Base-by-base conservation (phyloP, 2,888 invertebrate genomes). In the Hemicrepidius hirtus region DNA sequence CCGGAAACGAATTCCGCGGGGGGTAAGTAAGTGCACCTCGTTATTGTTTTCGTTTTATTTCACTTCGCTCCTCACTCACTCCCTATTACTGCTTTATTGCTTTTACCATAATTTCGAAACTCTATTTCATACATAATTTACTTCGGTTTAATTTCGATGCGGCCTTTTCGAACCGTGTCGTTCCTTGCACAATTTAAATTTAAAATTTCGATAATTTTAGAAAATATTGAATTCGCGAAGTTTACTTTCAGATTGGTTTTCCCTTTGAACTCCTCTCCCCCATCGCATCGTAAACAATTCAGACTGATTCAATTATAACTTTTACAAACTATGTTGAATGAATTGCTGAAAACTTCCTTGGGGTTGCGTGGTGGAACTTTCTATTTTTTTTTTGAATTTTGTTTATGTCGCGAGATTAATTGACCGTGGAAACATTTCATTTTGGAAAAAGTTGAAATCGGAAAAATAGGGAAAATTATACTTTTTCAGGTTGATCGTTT, bases 1-100 rank as follows among this genome's bases (percentile, higher is more conserved):
- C 90, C 90, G 86, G 89, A 88, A 84, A 88, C 88, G 85, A 87
- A 87, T 84, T 89, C 88, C 84, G 91, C 91, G 87, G 91, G 92
- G 90, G 94, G 94, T 94, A 92, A 93, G 93, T 93, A 92, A 92
- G 92, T 92, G 92, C 46, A 68, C 21, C 49, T 60, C 49, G 59
- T 68, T 59, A 49, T 21, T 32, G 46, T 35, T 59, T 44, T 40
- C 53, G 40, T 62, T 63, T 63, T 55, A 18, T 37, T 20, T 69
- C 59, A n/a, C 57, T 12, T 53, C 53, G 46, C 40, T 65, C 65
- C 21, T 35, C 65, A 5, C n/a, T 41, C n/a, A n/a, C n/a, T n/a
- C n/a, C 46, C 21, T 44, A 59, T 59, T 62, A 46, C 62, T 46
- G 62, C 44, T 46, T 46, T 32, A 62, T 46, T 49, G 57, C 57